Conservation (phyloP, 1,140 invertebrate genomes). For the Eurosta solidaginis region DNA sequence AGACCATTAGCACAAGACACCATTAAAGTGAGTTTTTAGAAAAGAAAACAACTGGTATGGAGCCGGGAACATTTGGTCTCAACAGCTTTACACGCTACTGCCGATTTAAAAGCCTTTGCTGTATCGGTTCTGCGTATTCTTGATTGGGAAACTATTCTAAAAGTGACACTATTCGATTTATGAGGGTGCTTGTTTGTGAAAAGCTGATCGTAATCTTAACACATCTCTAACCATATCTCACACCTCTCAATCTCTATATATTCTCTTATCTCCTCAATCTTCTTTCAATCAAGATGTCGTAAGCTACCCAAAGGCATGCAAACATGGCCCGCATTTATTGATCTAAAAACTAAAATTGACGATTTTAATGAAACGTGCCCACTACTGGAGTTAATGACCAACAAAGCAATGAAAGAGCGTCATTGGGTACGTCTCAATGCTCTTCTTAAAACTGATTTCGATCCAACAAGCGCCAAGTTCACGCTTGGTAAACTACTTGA, state of each 20-base stretch:
- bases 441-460: conserved; percentile 72
- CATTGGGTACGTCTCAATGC: conserved; percentile 83
- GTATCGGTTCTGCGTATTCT: too few relatives aligned
- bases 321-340: conserved; percentile 86
- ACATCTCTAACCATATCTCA: too few relatives aligned
- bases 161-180: too few relatives aligned
- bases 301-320: conserved; percentile 82
- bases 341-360: conserved; percentile 86
- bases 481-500: conserved; percentile 81
- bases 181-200: too few relatives aligned
- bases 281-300: conserved; percentile 65
- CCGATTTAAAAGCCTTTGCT: too few relatives aligned
- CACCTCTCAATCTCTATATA: not conserved
- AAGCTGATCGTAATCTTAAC: too few relatives aligned
- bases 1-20: too few relatives aligned
- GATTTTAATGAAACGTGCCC: conserved; percentile 90
- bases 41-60: too few relatives aligned
- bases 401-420: conserved; percentile 86
- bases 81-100: too few relatives aligned
- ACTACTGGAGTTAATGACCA: conserved; percentile 84
- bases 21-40: too few relatives aligned
- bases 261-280: not conserved
- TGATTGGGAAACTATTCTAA: too few relatives aligned
- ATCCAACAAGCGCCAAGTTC: conserved; percentile 79
- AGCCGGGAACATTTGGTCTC: too few relatives aligned